These are phyloP conservation scores for Stratiolaelaps scimitus DNA, from an alignment of 1,140 invertebrate species.

Conservation along the genomic window DNA sequence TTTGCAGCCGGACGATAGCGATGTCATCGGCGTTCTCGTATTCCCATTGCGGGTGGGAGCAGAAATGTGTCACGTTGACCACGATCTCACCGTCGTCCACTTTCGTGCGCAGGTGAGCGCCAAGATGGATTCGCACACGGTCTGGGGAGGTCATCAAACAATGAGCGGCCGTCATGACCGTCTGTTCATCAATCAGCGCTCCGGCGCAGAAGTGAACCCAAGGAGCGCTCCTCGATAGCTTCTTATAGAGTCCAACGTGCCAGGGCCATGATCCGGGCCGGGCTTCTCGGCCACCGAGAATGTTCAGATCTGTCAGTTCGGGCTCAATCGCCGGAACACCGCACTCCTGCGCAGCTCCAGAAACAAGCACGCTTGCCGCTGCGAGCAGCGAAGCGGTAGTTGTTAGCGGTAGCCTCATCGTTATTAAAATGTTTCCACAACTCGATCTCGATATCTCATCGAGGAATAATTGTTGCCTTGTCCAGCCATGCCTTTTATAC, in stretches of 20 bases:
- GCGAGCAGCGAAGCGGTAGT: too few relatives aligned
- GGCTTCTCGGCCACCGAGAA: constrained; percentile 3
- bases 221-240: neutral
- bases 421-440: too few relatives aligned
- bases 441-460: too few relatives aligned
- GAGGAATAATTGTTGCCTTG: too few relatives aligned
- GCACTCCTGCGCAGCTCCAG: neutral
- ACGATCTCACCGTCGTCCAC: neutral
- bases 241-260: constrained; percentile 11
- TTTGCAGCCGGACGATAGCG: neutral
- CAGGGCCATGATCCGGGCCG: neutral
- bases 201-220: neutral
- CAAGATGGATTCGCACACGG: neutral
- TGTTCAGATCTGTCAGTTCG: constrained; percentile 2
- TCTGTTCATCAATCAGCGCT: neutral
- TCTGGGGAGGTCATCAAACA: neutral
- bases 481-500: too few relatives aligned
- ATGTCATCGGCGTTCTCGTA: neutral
- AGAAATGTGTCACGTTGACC: neutral
- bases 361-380: neutral
- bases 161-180: neutral
- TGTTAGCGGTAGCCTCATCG: too few relatives aligned
- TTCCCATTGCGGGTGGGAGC: neutral
- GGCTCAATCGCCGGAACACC: neutral
- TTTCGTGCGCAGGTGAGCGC: neutral